Evolutionary conservation across 1,140 invertebrate species (phyloP), one percentile per base, ranked within the genome.

Genomic region (Papilio xuthus): DNA sequence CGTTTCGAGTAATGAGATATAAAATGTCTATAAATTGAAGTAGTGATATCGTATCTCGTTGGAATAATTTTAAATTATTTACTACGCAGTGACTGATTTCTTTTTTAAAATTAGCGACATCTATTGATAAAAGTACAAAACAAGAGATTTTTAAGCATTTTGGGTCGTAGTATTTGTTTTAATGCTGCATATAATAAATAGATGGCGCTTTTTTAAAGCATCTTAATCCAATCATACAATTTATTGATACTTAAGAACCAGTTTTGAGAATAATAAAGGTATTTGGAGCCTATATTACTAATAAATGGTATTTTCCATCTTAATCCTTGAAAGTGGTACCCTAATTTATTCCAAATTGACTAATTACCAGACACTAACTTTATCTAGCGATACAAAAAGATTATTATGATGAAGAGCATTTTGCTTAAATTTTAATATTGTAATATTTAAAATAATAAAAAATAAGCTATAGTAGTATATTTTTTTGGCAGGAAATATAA

Each of bases 81-180:
- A 41, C 37, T 37, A 20, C 74, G 76, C 72, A 80, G 85, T 80
- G 83, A 85, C 92, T 92, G 91, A 81, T 90, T 92, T 92, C 90
- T 82, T 85, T 86, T 84, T 81, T 63, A 78, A 80, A 84, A 88
- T 82, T 79, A 91, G 91, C 88, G 91, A 90, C 92, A 92, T 93
- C 92, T 93, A 85, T 92, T 90, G 85, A 75, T 71, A 63, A 63
- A 9, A n/a, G 12, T 42, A 70, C 6, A 41, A n/a, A 80, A 71
- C 69, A 42, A 44, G 4, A 47, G 60, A 26, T 20, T 32, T 23
- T 56, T 12, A 71, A 42, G 26, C 50, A 12, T 70, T 76, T 42
- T n/a, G n/a, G 6, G 26, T 13, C 10, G 32, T 56, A 60, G 10
- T 71, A 28, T 4, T 72, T 71, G 32, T 60, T 53, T 20, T 23